phyloP scores from a whole-genome alignment of 2,113 vertebrate species.

The Misgurnus anguillicaudatus region DNA sequence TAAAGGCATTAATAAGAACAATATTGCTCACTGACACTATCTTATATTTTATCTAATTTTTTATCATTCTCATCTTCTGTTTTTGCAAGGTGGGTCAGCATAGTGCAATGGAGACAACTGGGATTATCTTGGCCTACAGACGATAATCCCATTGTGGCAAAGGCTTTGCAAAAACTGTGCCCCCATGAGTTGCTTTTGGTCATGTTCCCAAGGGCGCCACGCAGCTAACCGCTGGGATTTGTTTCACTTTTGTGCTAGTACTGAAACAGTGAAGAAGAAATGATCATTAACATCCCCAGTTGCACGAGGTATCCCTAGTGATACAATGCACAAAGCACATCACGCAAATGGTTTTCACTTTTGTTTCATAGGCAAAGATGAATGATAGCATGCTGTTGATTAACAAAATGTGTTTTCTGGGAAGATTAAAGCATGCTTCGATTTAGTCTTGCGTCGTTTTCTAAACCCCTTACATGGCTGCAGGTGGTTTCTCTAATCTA shows the following conservation, averaged over 20 bases:
- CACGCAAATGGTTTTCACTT: background rate
- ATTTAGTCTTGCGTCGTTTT: slow-evolving; percentile 37
- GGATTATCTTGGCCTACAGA: slow-evolving; percentile 74
- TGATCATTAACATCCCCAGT: background rate
- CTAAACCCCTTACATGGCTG: slow-evolving; percentile 44
- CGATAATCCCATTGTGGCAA: slow-evolving; percentile 75
- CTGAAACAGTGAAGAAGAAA: background rate
- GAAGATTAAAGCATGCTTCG: slow-evolving; percentile 38
- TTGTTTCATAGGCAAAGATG: slow-evolving; percentile 1
- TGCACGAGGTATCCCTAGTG: background rate
- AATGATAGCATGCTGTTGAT: background rate
- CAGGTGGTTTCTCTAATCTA: slow-evolving; percentile 46
- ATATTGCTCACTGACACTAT: slow-evolving; percentile 49
- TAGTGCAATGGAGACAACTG: slow-evolving; percentile 60
- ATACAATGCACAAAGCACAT: background rate
- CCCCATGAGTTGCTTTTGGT: slow-evolving; percentile 60
- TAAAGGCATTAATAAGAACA: slow-evolving; percentile 35
- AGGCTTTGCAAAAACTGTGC: slow-evolving; percentile 70
- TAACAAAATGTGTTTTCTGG: slow-evolving; percentile 25
- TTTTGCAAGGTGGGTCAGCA: slow-evolving; percentile 61
- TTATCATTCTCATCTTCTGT: slow-evolving; percentile 57
- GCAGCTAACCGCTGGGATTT: slow-evolving; percentile 2
- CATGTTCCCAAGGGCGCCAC: slow-evolving; percentile 20
- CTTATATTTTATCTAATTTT: slow-evolving; percentile 15
- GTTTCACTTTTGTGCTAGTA: background rate